phyloP scores from a whole-genome alignment of 1,140 invertebrate genomes.

The Drosophila ercepeae region DNA sequence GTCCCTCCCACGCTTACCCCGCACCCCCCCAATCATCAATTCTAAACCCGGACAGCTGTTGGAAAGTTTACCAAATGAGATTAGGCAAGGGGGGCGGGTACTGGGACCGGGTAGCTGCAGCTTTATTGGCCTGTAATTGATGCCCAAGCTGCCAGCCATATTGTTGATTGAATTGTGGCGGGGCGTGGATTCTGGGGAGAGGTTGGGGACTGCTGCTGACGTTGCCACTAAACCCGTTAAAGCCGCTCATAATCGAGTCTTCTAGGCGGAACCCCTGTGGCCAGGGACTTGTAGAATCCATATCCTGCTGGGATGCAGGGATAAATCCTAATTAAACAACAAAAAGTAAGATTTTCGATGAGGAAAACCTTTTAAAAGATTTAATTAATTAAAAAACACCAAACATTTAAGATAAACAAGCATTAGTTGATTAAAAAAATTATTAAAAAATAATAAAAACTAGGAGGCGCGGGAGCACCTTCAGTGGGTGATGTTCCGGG shows the following conservation, averaged over 20 bases:
- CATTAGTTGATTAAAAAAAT: no score
- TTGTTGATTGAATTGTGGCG: conserved; percentile 47
- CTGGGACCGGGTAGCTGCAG: neutral
- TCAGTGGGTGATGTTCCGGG: no score
- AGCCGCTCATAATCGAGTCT: conserved; percentile 18
- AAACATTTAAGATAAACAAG: no score
- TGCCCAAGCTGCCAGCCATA: conserved; percentile 34
- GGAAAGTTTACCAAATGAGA: conserved; percentile 50
- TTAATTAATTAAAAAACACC: no score
- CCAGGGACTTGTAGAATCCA: conserved; percentile 12
- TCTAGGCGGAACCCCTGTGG: conserved; percentile 3
- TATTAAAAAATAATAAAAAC: no score
- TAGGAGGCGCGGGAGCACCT: no score
- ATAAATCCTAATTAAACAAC: no score
- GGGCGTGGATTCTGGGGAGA: neutral
- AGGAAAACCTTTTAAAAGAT: no score
- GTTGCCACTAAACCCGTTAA: conserved; percentile 25
- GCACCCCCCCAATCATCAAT: neutral
- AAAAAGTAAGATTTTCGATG: no score
- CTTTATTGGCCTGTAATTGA: conserved; percentile 60
- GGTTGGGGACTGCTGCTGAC: conserved; percentile 18
- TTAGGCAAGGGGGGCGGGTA: conserved; percentile 21
- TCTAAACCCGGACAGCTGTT: conserved; percentile 44
- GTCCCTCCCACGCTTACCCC: neutral
- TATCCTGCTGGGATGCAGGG: no score